Base-by-base conservation (phyloP, 2,888 invertebrate genomes). In the Drosophila incognita region DNA sequence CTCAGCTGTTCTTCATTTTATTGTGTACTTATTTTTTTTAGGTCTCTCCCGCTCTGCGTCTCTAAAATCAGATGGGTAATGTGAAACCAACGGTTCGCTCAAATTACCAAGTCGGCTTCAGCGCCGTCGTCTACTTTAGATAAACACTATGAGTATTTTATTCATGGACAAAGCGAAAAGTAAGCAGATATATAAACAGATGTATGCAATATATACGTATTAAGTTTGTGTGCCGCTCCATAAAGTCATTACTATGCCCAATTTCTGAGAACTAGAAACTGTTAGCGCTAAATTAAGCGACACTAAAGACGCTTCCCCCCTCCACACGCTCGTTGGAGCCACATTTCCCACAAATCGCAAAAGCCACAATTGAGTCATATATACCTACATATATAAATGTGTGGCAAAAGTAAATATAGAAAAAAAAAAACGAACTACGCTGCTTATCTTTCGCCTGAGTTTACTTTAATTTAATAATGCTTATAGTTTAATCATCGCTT, bases 201-300 rank as follows among this genome's bases (percentile, higher is more conserved):
- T 24, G 15, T 46, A 15, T 46, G 46, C 46, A n/a, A 18, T 57
- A 58, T 36, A 58, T 35, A 40, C 27, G 24, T 7, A 54, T 15
- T 46, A 46, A 21, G 21, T 8, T n/a, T 48, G 29, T 31, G 67
- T 64, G 51, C 51, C 73, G 84, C 78, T 69, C 69, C 82, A 84
- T 87, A 84, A 89, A 82, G 63, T 64, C 85, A 85, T 84, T 87
- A 74, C 81, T 82, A 76, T 80, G 89, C 89, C 89, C 48, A 89
- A 83, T 74, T 85, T 85, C 85, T 63, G 57, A 75, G 85, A 89
- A 85, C 33, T 66, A 52, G 61, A 76, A 79, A 76, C 63, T 69
- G 68, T 81, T 79, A 74, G 77, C 74, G 69, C 49, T 79, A 76
- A 79, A 79, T 79, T 81, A 81, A 81, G 56, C 81, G 73, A 79